Base-by-base conservation (phyloP, 2,888 invertebrate genomes). In the Hofmannophila pseudospretella region DNA sequence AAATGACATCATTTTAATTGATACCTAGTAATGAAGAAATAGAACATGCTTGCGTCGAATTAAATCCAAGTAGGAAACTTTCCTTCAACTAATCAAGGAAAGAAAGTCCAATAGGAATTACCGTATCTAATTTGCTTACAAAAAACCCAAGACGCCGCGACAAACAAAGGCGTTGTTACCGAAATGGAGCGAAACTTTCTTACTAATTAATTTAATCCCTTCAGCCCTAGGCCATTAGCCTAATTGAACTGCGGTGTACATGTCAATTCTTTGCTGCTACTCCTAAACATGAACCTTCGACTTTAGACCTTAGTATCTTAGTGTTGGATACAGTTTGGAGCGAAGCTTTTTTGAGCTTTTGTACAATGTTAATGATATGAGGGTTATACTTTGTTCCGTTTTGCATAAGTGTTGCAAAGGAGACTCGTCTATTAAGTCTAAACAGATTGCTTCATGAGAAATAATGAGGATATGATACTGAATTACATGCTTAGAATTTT, bases 121-220 rank as follows among this genome's bases (percentile, higher is more conserved):
- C 31, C 16, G 16, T 20, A 33, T 30, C 46, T 41, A 51, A 52
- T 60, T 65, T 58, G 47, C 52, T 63, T 55, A 49, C 36, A 50
- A 60, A 61, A 66, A 71, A 65, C 57, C 54, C 51, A 59, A 73
- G 75, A 77, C 68, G 68, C 53, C 49, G 52, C 51, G 51, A 64
- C 76, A 81, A 84, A 85, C 78, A 84, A 80, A 81, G 82, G 76
- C 68, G 71, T 47, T 58, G 67, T 64, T 27, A 62, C 67, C 67
- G 67, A 72, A 81, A 77, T 67, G 70, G 64, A 78, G 73, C 73
- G 64, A 73, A 84, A 85, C 78, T 84, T 85, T 82, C 81, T 81
- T 81, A 77, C 82, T 84, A 85, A 85, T 85, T 85, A 84, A 85
- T 82, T 80, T 80, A 82, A 85, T 85, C 84, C 84, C 81, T 84